Evolutionary conservation across 2,797 vertebrate genomes (phyloP).

Genomic region (Tympanoctomys barrerae): DNA sequence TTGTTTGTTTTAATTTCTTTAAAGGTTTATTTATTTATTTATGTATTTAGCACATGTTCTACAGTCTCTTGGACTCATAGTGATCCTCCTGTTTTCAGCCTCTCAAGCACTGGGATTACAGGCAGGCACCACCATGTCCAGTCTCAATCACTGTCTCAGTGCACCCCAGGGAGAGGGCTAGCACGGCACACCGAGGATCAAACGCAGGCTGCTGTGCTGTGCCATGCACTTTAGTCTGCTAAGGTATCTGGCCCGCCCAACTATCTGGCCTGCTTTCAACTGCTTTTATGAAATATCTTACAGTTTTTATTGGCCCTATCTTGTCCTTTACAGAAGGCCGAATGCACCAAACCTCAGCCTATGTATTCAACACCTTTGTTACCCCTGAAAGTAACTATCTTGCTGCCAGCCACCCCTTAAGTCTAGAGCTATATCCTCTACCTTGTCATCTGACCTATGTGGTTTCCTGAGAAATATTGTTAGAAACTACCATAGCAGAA

Average conservation of each 20-base stretch:
- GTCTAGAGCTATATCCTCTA: neutral
- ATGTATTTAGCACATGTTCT: too few species aligned
- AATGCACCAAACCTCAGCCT: neutral
- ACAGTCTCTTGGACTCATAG: too few species aligned
- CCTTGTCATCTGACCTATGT: neutral
- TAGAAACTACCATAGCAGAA: neutral
- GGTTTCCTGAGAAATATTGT: neutral
- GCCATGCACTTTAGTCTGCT: too few species aligned
- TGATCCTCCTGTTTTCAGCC: too few species aligned
- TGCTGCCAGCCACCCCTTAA: neutral
- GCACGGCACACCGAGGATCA: too few species aligned
- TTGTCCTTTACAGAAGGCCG: neutral
- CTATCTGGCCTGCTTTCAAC: neutral
- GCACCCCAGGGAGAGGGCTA: too few species aligned
- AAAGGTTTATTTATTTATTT: too few species aligned
- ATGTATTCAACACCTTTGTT: neutral
- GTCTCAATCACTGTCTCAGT: too few species aligned
- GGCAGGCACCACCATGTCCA: too few species aligned
- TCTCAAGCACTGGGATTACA: too few species aligned
- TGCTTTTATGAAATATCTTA: neutral
- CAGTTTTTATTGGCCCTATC: neutral
- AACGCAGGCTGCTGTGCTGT: too few species aligned
- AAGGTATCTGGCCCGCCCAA: too few species aligned
- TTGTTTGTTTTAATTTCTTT: slow-evolving; percentile 7
- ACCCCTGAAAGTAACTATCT: neutral